Base-by-base conservation (phyloP, 2,888 invertebrate species). In the Drosophila affinis region DNA sequence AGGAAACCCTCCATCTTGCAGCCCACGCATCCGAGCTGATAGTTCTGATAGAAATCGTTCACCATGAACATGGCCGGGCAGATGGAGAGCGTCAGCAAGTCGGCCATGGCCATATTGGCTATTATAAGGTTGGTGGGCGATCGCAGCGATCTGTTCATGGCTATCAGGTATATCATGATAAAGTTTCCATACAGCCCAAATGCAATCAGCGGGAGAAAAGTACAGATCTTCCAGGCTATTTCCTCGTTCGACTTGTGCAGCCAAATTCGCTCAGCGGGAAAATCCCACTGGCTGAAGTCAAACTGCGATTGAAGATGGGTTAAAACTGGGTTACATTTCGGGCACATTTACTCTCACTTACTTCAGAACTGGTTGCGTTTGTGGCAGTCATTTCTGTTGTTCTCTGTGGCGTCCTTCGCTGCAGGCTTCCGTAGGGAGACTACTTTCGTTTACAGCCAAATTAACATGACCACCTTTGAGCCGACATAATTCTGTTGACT, bases 51-150 rank as follows among this genome's bases (percentile, higher is more conserved):
- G 82, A 96, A 94, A 89, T 97, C 95, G 49, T 94, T 93, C 14
- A 95, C 93, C 73, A 97, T 92, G 92, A 96, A 95, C 82, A 97
- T 94, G 94, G 95, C 95, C 0, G 97, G 96, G 60, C 96, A 95
- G 10, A 96, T 92, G 0, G 95, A 72, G 4, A 96, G 90, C 0
- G 95, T 95, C 1, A 94, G 85, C 18, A 96, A 91, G 90, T 97
- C 96, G 0, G 95, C 95, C 0, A 94, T 85, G 0, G 96, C 96
- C 94, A 96, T 94, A 82, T 96, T 97, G 47, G 94, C 95, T 29
- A 97, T 94, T 55, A 97, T 92, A 44, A 95, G 93, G 91, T 96
- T 96, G 14, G 95, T 95, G 0, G 95, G 94, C 0, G 95, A 94
- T 89, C 95, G 94, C 9, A 96, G 91, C 86, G 94, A 93, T 48